Evolutionary conservation across 64 coral and sea anemone genomes (phyloP), one percentile per base, ranked within the genome.

Genomic region (Platygyra sinensis): DNA sequence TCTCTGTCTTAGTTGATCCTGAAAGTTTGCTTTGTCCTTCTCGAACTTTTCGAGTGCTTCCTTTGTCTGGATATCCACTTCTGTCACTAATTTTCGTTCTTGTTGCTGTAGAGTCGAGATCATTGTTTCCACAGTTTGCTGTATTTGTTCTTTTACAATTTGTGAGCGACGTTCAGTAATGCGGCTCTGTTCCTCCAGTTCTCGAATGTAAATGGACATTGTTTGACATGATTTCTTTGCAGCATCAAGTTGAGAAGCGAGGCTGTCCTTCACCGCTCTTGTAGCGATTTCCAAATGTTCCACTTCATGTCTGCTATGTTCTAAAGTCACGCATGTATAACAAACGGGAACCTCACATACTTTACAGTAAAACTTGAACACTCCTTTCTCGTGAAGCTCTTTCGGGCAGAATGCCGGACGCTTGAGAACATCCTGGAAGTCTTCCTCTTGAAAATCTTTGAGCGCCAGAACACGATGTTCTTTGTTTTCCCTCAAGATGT

Each of bases 391-490:
- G 49, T 90, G 88, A 72, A 61, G 77, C 9, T 77, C 64, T 60
- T 90, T 74, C 7, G 13, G 67, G 22, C 88, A 90, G 73, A 81
- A 90, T 27, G 31, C 54, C 18, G 60, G 65, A 19, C 74, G 86
- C 16, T 89, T 88, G 33, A 93, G 32, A 10, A 93, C 67, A 72
- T 87, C 91, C 75, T 93, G 63, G 19, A 93, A 93, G 74, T 93
- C 86, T 17, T 80, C 60, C 0, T 75, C 83, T 92, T 92, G 32
- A 79, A 93, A 88, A 30, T 93, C 76, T 62, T 73, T 93, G 27
- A 88, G 33, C 33, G 76, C 75, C 25, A 93, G 52, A 62, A 93
- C 85, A 17, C 91, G 85, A 62, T 93, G 91, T 16, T 54, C 11
- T 52, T 79, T 86, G 69, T 88, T 93, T 62, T 93, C 91, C 57